Evolutionary conservation across 2,113 vertebrate species (phyloP).

Genomic region (Rousettus leschenaultii): DNA sequence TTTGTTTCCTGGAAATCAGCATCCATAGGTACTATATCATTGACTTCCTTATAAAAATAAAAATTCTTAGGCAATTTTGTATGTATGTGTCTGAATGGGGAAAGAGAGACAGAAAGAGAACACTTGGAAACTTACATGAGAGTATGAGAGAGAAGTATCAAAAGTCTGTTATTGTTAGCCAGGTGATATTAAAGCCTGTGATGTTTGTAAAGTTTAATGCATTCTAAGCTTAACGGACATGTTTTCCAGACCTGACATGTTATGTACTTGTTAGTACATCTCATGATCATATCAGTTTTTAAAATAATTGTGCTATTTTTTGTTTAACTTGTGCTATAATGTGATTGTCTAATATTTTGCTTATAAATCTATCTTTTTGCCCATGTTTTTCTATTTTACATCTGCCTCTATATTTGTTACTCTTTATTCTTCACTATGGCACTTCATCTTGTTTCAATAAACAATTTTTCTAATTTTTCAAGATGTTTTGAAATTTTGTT

Average conservation of each 20-base stretch:
- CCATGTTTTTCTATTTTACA: neutral
- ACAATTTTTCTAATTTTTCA: neutral
- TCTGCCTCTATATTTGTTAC: neutral
- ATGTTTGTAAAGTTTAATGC: neutral
- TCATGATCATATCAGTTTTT: neutral
- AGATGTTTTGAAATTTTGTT: slow-evolving; percentile 16
- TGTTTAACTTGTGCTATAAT: neutral
- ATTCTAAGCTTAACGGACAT: neutral
- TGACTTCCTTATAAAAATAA: slow-evolving; percentile 18
- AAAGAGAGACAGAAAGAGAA: neutral
- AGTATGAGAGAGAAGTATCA: neutral
- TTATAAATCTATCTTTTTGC: neutral
- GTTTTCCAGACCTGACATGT: slow-evolving; percentile 1
- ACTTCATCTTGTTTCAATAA: slow-evolving; percentile 31
- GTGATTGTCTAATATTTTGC: neutral
- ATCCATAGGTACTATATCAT: neutral
- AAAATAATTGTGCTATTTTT: neutral
- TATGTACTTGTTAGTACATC: neutral
- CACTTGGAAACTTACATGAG: neutral
- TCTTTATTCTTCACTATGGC: neutral
- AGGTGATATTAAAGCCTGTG: slow-evolving; percentile 1
- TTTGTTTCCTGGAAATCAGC: neutral
- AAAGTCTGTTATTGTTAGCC: neutral
- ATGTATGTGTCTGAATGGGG: neutral
- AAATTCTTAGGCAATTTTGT: neutral